phyloP scores from a whole-genome alignment of 1,140 invertebrate species.

The Gonioctena quinquepunctata region DNA sequence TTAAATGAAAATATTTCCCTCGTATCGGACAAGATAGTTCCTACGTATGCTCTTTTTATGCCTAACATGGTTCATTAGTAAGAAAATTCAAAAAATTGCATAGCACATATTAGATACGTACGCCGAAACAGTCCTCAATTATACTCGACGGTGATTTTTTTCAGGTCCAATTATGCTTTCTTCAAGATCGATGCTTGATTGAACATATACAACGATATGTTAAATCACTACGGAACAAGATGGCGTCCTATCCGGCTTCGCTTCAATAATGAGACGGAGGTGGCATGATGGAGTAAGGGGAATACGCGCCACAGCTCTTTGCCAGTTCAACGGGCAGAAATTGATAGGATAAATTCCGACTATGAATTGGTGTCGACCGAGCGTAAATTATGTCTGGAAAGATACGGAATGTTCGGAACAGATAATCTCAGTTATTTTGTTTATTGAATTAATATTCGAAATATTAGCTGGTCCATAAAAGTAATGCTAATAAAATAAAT shows the following conservation, averaged over 20 bases:
- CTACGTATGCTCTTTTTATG: no score
- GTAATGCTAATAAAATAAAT: no score
- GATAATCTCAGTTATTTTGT: no score
- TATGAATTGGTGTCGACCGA: constrained; percentile 66
- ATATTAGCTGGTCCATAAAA: no score
- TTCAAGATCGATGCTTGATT: constrained; percentile 46
- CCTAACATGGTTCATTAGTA: no score
- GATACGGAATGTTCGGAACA: neutral
- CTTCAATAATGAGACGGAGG: constrained; percentile 16
- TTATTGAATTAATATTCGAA: no score
- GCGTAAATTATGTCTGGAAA: constrained; percentile 57
- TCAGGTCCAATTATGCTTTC: constrained; percentile 48
- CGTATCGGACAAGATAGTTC: no score
- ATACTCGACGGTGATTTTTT: neutral
- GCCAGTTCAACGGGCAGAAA: constrained; percentile 67
- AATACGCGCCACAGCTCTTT: constrained; percentile 57
- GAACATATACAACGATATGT: constrained; percentile 51
- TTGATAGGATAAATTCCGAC: constrained; percentile 70
- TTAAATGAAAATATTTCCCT: no score
- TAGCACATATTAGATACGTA: no score
- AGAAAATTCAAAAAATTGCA: no score
- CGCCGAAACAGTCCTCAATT: neutral
- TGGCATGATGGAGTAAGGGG: constrained; percentile 22
- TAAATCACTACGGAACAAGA: constrained; percentile 51
- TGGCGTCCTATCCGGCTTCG: constrained; percentile 42